Percentiles rank a stretch among this genome's conserved stretches.
Conservation (phyloP, 2,113 vertebrate genomes). For the Elephantulus edwardii region DNA sequence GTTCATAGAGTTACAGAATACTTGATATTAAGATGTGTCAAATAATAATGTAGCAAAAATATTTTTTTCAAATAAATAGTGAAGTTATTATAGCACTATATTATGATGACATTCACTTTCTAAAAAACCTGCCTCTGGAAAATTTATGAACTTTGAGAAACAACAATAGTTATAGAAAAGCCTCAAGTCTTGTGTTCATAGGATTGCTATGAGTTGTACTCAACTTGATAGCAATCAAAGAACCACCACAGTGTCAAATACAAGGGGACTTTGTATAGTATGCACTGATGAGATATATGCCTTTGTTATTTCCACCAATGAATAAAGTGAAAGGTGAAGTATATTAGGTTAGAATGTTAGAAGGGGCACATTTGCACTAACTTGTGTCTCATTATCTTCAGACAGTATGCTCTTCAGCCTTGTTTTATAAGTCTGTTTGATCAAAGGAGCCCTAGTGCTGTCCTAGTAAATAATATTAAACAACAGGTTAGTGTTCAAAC, state of each 20-base stretch:
- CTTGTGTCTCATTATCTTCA: neutral
- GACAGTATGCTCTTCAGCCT: neutral
- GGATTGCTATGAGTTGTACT: no score
- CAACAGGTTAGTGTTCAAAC: no score
- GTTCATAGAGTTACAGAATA: no score
- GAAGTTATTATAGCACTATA: neutral
- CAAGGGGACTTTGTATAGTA: neutral
- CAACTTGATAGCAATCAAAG: no score
- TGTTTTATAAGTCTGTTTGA: neutral
- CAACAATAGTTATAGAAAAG: no score
- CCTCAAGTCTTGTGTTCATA: no score
- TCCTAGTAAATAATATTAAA: no score
- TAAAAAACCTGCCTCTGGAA: no score
- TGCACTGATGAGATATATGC: neutral
- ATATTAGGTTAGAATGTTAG: neutral
- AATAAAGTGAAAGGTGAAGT: neutral
- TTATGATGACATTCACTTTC: no score
- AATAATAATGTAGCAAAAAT: neutral
- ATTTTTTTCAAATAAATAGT: neutral
- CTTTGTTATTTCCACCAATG: neutral
- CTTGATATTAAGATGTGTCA: neutral
- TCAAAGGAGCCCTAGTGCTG: neutral
- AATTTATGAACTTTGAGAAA: no score
- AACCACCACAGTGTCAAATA: neutral
- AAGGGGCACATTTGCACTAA: neutral